Percentiles rank a stretch among this genome's conserved stretches.
Conservation (phyloP, 1,140 invertebrate genomes). For the Manduca sexta region DNA sequence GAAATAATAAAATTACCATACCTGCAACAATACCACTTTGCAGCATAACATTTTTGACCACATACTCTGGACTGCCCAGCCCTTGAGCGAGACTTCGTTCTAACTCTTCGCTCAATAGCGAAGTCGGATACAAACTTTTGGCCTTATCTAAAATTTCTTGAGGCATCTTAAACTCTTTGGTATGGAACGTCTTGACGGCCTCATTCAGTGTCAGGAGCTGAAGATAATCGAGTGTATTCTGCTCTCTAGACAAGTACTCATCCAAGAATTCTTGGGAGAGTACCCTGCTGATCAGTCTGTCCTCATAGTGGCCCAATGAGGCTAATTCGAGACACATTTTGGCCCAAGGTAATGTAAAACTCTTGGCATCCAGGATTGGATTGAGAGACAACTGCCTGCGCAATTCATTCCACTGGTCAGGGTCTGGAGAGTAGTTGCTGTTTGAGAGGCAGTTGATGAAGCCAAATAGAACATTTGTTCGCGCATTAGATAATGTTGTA, state of each 20-base stretch:
- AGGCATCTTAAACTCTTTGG: conserved; percentile 39
- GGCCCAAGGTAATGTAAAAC: conserved; percentile 56
- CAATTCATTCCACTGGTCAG: conserved; percentile 71
- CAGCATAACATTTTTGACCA: conserved; percentile 41
- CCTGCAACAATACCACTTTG: conserved; percentile 49
- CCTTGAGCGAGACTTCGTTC: conserved; percentile 34
- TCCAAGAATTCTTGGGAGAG: conserved; percentile 67
- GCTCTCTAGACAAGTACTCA: conserved; percentile 50
- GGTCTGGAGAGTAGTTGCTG: conserved; percentile 76
- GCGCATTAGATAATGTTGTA: conserved; percentile 34
- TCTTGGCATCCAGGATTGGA: conserved; percentile 39
- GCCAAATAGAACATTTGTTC: conserved; percentile 51
- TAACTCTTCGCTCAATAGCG: conserved; percentile 24
- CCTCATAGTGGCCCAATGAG: conserved; percentile 72
- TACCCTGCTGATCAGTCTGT: conserved; percentile 66
- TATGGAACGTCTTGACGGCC: conserved; percentile 72
- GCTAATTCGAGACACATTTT: conserved; percentile 71
- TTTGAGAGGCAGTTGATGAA: conserved; percentile 70
- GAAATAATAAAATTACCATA: conserved; percentile 13
- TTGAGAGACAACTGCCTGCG: conserved; percentile 52
- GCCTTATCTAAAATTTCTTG: conserved; percentile 31
- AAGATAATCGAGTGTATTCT: conserved; percentile 63
- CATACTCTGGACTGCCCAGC: conserved; percentile 37
- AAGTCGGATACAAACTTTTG: conserved; percentile 36
- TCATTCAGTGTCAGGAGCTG: conserved; percentile 74